Base-by-base conservation (phyloP, 1,140 invertebrate species). In the Drosophila ananassae region DNA sequence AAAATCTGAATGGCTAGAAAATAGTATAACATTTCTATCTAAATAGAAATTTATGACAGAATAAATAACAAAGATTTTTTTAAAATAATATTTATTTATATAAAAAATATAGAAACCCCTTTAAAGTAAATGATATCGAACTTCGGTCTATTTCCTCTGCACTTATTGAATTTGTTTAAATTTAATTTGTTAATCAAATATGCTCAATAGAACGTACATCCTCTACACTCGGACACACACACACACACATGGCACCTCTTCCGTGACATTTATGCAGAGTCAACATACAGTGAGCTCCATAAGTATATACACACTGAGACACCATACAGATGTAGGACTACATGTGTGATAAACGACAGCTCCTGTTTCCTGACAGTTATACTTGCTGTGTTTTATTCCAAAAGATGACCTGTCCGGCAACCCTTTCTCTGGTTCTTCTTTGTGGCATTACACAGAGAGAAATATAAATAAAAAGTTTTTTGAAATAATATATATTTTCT, bases 301-400 rank as follows among this genome's bases (percentile, higher is more conserved):
- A 74, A 61, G 71, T 71, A 32, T 24, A 9, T 28, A 28, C 25
- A 28, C 25, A 28, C 25, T 6, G 25, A 6, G 25, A 2, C 25
- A 6, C 1, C n/a, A 13, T 17, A 32, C 12, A 30, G 62, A 21
- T 64, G 46, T 47, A 34, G 53, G 50, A 24, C 13, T 54, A 57
- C 37, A 21, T 73, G 69, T 73, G 63, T 77, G 74, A 77, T 77
- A 77, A 77, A 76, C 74, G 74, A 62, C 73, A 62, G 52, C 47
- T 62, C 59, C 63, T 52, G 62, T 66, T 57, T 61, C 59, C 46
- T 58, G 74, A 77, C 73, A 77, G 73, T 76, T 57, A 76, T 77
- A 76, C 74, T 77, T 69, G 73, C 52, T 62, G 72, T 75, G 73
- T 69, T 75, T 75, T 66, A 39, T 41, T 47, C 52, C 25, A 39